phyloP scores from a whole-genome alignment of 2,113 vertebrate genomes.

The Percina caprodes region DNA sequence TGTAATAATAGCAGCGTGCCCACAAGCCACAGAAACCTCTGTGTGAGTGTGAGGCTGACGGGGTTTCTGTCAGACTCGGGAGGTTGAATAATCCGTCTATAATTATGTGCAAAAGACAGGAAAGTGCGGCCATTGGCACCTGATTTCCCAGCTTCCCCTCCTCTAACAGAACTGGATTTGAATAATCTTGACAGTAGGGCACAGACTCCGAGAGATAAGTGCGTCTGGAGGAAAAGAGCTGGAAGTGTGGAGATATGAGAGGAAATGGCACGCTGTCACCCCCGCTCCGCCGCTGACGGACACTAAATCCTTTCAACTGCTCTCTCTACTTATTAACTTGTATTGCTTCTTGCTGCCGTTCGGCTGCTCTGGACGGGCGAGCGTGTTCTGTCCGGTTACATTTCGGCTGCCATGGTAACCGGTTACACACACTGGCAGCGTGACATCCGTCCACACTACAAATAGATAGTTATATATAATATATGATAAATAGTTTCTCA shows the following conservation, averaged over 20 bases:
- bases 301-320: constrained; percentile 7
- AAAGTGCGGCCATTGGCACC: constrained; percentile 67
- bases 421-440: no score
- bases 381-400: no score
- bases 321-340: not conserved
- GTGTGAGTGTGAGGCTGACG: constrained; percentile 34
- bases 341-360: not conserved
- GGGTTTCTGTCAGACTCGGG: constrained; percentile 59
- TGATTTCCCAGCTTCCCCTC: constrained; percentile 46
- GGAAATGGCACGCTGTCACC: constrained; percentile 30
- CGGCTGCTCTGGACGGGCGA: no score
- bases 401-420: no score
- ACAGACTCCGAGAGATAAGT: constrained; percentile 43
- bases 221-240: constrained; percentile 39
- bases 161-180: constrained; percentile 40
- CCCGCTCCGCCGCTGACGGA: constrained; percentile 17
- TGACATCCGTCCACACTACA: no score
- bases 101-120: constrained; percentile 62
- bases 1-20: constrained; percentile 32
- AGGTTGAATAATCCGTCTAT: constrained; percentile 62
- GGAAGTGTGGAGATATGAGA: constrained; percentile 21
- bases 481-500: no score
- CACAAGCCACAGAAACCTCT: constrained; percentile 37
- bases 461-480: no score
- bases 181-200: constrained; percentile 55